Conservation (phyloP, 2,888 invertebrate species). For the Gymnocheta viridis region DNA sequence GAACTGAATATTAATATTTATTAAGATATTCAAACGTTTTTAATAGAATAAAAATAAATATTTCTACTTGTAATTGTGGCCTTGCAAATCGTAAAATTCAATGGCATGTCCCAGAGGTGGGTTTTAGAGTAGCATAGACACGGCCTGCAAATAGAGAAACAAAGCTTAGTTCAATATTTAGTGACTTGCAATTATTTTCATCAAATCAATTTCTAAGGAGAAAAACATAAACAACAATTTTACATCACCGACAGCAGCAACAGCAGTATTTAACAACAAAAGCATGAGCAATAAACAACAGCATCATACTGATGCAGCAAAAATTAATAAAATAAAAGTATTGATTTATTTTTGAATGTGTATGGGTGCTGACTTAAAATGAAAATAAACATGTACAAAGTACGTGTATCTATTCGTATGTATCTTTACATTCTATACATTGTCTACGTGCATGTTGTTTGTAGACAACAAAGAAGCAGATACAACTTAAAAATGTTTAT, state of each 20-base stretch:
- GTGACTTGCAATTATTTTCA: slow-evolving; percentile 80
- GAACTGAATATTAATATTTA: neutral
- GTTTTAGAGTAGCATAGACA: slow-evolving; percentile 73
- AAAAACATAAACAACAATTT: slow-evolving; percentile 18
- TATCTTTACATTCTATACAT: slow-evolving; percentile 43
- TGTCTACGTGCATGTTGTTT: slow-evolving; percentile 41
- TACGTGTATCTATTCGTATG: slow-evolving; percentile 27
- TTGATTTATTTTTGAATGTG: slow-evolving; percentile 30
- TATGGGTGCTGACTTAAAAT: slow-evolving; percentile 13
- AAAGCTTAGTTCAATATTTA: slow-evolving; percentile 71
- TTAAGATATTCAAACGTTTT: neutral
- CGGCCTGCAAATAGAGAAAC: slow-evolving; percentile 62
- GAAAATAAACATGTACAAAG: slow-evolving; percentile 28
- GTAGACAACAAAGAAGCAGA: slow-evolving; percentile 60
- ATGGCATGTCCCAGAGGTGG: slow-evolving; percentile 76
- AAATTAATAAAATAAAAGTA: slow-evolving; percentile 53
- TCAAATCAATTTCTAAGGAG: slow-evolving; percentile 72
- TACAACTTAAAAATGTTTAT: slow-evolving; percentile 46
- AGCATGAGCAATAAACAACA: slow-evolving; percentile 54
- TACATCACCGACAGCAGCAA: slow-evolving; percentile 47
- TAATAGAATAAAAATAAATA: neutral
- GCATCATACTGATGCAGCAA: slow-evolving; percentile 67
- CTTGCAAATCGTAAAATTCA: slow-evolving; percentile 76
- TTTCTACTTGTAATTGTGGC: slow-evolving; percentile 44
- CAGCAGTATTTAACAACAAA: slow-evolving; percentile 50